phyloP scores from a whole-genome alignment of 1,140 invertebrate genomes.

The Paralvinella palmiformis region DNA sequence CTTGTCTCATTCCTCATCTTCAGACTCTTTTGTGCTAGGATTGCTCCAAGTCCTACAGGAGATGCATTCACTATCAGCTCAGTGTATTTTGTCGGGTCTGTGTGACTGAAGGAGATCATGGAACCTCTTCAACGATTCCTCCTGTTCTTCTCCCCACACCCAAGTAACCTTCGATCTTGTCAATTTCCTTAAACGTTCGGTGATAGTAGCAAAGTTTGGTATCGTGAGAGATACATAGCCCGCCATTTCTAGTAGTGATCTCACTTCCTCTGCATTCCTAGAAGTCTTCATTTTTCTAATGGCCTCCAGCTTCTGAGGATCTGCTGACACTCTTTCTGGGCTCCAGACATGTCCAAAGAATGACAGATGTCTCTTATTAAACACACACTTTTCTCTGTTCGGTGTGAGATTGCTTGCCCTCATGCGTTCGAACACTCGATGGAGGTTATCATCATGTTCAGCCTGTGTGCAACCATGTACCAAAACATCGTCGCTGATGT shows the following conservation, averaged over 20 bases:
- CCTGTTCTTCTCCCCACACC: constrained; percentile 17
- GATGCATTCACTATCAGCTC: too few relatives aligned
- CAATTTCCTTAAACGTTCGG: constrained; percentile 3
- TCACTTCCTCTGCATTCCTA: constrained; percentile 1
- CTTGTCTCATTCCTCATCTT: neutral
- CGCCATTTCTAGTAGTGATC: neutral
- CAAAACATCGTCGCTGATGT: too few relatives aligned
- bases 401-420: neutral
- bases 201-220: too few relatives aligned
- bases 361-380: constrained; percentile 1
- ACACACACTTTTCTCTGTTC: constrained; percentile 4
- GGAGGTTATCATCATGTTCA: constrained; percentile 19
- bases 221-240: too few relatives aligned
- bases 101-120: neutral
- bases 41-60: too few relatives aligned
- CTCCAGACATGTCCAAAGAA: constrained; percentile 11
- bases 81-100: neutral
- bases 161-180: constrained; percentile 3
- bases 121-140: constrained; percentile 12
- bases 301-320: constrained; percentile 2
- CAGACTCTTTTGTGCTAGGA: constrained; percentile 1
- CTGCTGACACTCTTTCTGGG: too few relatives aligned
- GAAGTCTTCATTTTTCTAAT: neutral
- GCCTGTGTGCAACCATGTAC: neutral
- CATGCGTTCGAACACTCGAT: constrained; percentile 11